A percentile compares a stretch with the other conserved stretches of the same genome.
These are phyloP conservation scores for Gymnothorax reevesii DNA, from an alignment of 2,797 vertebrate species.

Conservation along the genomic window DNA sequence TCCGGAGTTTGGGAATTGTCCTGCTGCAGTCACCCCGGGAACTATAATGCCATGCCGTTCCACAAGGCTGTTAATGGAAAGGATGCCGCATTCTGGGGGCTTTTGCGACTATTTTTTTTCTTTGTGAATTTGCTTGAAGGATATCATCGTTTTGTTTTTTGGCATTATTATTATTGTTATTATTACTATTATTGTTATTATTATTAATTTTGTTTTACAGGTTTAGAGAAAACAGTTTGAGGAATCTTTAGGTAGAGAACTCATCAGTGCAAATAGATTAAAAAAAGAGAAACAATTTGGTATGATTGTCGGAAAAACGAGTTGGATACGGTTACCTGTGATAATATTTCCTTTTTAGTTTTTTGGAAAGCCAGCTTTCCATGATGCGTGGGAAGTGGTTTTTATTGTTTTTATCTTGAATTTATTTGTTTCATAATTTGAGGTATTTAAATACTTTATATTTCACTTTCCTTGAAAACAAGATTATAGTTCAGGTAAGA, in stretches of 20 bases:
- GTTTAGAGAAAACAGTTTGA: slow-evolving; percentile 62
- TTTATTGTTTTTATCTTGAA: slow-evolving; percentile 51
- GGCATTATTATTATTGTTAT: slow-evolving; percentile 17
- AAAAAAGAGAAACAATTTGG: slow-evolving; percentile 61
- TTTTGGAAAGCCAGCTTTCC: slow-evolving; percentile 59
- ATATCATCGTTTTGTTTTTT: slow-evolving; percentile 13
- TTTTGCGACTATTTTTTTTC: not conserved
- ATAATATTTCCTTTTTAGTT: slow-evolving; percentile 53
- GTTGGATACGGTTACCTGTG: slow-evolving; percentile 60
- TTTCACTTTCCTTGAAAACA: slow-evolving; percentile 23
- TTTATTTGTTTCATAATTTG: slow-evolving; percentile 49
- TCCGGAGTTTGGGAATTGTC: not conserved
- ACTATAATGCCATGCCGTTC: not conserved
- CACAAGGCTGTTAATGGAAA: slow-evolving; percentile 4
- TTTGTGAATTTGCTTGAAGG: slow-evolving; percentile 21
- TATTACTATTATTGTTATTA: slow-evolving; percentile 33
- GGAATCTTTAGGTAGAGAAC: slow-evolving; percentile 61
- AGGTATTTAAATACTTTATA: slow-evolving; percentile 21
- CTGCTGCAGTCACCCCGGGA: not conserved
- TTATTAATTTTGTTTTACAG: slow-evolving; percentile 65
- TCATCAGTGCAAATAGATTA: slow-evolving; percentile 64
- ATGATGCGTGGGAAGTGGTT: slow-evolving; percentile 23
- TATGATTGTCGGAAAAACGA: slow-evolving; percentile 57
- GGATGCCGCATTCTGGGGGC: not conserved
- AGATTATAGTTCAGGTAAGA: slow-evolving; percentile 1